phyloP scores from a whole-genome alignment of 1,140 invertebrate species.

The Brachionus sp. region DNA sequence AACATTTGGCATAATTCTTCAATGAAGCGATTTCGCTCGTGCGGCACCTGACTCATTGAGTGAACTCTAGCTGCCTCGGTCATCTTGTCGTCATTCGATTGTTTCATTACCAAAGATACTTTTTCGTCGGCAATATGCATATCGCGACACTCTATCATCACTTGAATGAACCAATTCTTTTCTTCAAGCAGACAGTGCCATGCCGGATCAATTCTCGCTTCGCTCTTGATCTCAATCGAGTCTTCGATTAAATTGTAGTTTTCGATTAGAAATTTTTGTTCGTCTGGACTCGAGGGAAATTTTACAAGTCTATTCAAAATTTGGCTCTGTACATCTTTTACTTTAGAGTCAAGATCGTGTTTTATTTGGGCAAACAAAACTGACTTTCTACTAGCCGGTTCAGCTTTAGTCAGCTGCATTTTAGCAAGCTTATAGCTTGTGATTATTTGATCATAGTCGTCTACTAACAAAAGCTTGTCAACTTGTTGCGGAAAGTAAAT shows the following conservation, averaged over 20 bases:
- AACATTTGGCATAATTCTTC: constrained; percentile 44
- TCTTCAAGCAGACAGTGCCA: constrained; percentile 26
- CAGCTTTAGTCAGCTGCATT: constrained; percentile 15
- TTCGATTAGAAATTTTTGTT: constrained; percentile 38
- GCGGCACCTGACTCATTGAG: not conserved
- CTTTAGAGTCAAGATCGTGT: not conserved
- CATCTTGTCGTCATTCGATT: not conserved
- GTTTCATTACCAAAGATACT: constrained; percentile 2
- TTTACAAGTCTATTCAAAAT: not conserved
- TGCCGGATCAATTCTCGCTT: not conserved
- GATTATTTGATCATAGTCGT: constrained; percentile 42
- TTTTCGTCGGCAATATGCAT: constrained; percentile 43
- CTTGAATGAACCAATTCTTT: constrained; percentile 40
- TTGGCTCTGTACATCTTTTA: not conserved
- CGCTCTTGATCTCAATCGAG: not conserved
- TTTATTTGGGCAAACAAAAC: constrained; percentile 6
- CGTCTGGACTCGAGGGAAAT: constrained; percentile 40
- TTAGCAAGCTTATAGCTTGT: constrained; percentile 27
- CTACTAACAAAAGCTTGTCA: not conserved
- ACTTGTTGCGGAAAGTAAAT: constrained; percentile 43
- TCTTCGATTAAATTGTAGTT: not conserved
- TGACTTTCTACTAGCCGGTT: constrained; percentile 5
- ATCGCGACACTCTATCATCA: constrained; percentile 35
- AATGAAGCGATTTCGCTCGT: constrained; percentile 29
- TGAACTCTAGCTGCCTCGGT: not conserved